Base-by-base conservation (phyloP, 2,113 vertebrate genomes). In the Benitochromis conjunctus region DNA sequence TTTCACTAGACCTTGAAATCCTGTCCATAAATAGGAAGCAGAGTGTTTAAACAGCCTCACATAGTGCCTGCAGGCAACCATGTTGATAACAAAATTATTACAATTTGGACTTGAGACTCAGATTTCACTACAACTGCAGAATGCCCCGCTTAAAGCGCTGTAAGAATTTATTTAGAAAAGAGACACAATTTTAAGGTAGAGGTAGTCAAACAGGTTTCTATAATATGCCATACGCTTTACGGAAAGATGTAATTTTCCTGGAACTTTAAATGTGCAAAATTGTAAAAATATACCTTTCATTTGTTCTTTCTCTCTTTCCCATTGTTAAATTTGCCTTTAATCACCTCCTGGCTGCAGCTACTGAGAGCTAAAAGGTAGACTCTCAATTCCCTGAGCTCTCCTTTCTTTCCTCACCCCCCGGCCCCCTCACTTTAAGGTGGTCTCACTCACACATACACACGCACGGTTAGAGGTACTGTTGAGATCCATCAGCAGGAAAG, bases 401-500 rank as follows among this genome's bases (percentile, higher is more conserved):
- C 80, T 74, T 31, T 79, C 83, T 14, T 14, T 69, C 69, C 21
- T 82, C 79, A 76, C 41, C 64, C 19, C 14, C 55, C 64, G n/a
- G 51, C 53, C 16, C 36, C 31, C 62, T 78, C 56, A 57, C 81
- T 85, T 69, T 60, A 71, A 69, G 21, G 53, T 57, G 51, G 54
- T 76, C 71, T 51, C 71, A 31, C 38, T 81, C 86, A 81, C 86
- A 83, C 89, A 83, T 64, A 62, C 9, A 12, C 14, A 31, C 34
- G 41, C 80, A 86, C 29, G 3, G 29, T 55, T 19, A 29, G 46
- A 77, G 43, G 36, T 16, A 14, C 57, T 64, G 62, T 80, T 19
- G 38, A 77, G 82, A 83, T 88, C 78, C 74, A 69, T 85, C 38
- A 66, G 24, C 58, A 89, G 83, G 36, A 89, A 91, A 91, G 87